These are phyloP conservation scores for Palythoa heliodiscus DNA, from an alignment of 92 coral and sea anemone genomes.

Conservation along the genomic window DNA sequence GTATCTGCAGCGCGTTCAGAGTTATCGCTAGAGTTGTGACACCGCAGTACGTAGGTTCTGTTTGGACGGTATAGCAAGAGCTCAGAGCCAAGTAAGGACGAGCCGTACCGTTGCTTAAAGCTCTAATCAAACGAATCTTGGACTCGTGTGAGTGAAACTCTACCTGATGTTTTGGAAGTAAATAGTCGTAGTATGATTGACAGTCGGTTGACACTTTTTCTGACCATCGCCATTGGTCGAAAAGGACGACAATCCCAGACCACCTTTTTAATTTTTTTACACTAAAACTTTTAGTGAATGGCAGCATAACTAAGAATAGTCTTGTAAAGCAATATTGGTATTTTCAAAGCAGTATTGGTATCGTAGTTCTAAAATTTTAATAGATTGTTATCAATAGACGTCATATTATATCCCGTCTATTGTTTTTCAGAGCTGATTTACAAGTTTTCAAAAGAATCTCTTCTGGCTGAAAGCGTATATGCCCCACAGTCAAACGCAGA, in stretches of 20 bases:
- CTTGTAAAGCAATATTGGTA: too few species aligned
- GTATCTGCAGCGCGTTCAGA: slow-evolving; percentile 87
- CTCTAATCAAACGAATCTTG: slow-evolving; percentile 74
- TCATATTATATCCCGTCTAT: too few species aligned
- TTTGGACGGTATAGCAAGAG: slow-evolving; percentile 81
- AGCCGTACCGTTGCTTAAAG: slow-evolving; percentile 66
- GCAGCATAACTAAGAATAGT: too few species aligned
- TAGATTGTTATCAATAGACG: too few species aligned
- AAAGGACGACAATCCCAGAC: not conserved
- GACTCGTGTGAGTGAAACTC: slow-evolving; percentile 86
- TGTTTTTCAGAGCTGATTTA: too few species aligned
- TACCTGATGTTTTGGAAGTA: slow-evolving; percentile 68
- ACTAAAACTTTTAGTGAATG: too few species aligned
- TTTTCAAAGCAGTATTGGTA: too few species aligned
- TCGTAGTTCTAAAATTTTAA: too few species aligned
- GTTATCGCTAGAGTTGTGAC: slow-evolving; percentile 82
- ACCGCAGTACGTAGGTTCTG: slow-evolving; percentile 95
- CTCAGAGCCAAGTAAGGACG: slow-evolving; percentile 76
- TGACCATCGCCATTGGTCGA: not conserved
- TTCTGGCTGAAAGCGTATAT: too few species aligned
- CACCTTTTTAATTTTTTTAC: not conserved
- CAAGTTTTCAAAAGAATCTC: too few species aligned
- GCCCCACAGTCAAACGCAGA: too few species aligned
- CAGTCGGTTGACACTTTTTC: not conserved
- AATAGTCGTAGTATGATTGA: slow-evolving; percentile 66